phyloP scores from a whole-genome alignment of 2,797 vertebrate species.

The Adrianichthys oophorus region DNA sequence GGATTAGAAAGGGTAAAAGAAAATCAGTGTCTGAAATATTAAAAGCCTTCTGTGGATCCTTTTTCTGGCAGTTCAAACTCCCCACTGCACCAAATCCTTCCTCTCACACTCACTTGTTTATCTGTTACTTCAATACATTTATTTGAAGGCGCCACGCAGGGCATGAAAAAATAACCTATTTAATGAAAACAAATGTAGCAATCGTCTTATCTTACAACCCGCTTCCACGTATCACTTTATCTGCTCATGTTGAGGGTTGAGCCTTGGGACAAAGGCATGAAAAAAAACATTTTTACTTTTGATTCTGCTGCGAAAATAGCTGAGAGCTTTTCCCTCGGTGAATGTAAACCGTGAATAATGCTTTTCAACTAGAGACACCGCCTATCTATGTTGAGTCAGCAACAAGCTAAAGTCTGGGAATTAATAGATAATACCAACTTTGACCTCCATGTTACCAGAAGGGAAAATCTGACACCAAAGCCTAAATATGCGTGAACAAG shows the following conservation, averaged over 20 bases:
- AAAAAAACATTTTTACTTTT: constrained; percentile 48
- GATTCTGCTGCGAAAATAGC: constrained; percentile 52
- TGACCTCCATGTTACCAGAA: constrained; percentile 26
- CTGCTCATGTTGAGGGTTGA: constrained; percentile 31
- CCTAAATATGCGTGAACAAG: constrained; percentile 13
- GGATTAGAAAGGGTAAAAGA: constrained; percentile 10
- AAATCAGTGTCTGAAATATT: constrained; percentile 15
- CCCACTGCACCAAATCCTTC: constrained; percentile 22
- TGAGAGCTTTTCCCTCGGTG: constrained; percentile 52
- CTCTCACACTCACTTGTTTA: constrained; percentile 20
- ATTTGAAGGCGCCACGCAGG: constrained; percentile 9
- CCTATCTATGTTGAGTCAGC: constrained; percentile 60
- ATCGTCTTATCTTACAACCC: constrained; percentile 47
- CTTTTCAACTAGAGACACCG: constrained; percentile 26
- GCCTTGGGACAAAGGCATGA: constrained; percentile 46
- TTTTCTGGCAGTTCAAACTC: constrained; percentile 7
- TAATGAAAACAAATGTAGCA: constrained; percentile 52
- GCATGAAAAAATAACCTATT: constrained; percentile 31
- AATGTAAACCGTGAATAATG: constrained; percentile 55
- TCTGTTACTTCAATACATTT: constrained; percentile 24
- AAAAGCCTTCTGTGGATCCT: constrained; percentile 15
- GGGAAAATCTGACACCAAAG: constrained; percentile 10
- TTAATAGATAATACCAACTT: constrained; percentile 44
- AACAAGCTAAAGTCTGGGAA: constrained; percentile 45
- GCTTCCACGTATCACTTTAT: constrained; percentile 38